Conservation (phyloP, 2,797 vertebrate genomes). For the Scomberomorus guttatus region DNA sequence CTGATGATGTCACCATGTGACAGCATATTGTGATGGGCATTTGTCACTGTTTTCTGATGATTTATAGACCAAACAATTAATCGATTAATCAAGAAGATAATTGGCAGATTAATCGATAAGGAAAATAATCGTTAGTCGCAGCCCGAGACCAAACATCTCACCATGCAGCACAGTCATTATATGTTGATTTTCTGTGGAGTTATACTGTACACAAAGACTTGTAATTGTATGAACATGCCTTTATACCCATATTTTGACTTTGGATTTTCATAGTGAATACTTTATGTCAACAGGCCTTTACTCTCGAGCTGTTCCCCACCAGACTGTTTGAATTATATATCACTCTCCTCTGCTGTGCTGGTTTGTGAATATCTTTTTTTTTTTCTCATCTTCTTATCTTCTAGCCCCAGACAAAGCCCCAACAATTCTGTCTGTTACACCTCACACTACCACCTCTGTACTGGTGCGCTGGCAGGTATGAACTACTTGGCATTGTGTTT, state of each 20-base stretch:
- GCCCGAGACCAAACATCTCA: slow-evolving; percentile 83
- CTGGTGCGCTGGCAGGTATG: slow-evolving; percentile 96
- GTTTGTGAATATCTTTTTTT: slow-evolving; percentile 23
- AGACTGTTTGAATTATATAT: slow-evolving; percentile 58
- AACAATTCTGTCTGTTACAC: slow-evolving; percentile 92
- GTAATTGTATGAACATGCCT: slow-evolving; percentile 11
- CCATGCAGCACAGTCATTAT: slow-evolving; percentile 71
- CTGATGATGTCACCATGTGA: too few relatives aligned
- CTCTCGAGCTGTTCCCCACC: slow-evolving; percentile 39
- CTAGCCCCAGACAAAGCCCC: slow-evolving; percentile 89
- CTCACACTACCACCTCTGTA: slow-evolving; percentile 96
- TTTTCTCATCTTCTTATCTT: slow-evolving; percentile 28
- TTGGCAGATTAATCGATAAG: too few relatives aligned
- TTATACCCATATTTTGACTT: slow-evolving; percentile 34
- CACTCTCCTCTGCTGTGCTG: slow-evolving; percentile 38
- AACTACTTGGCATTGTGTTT: slow-evolving; percentile 6
- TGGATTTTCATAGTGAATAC: slow-evolving; percentile 44
- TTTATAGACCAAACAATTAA: too few relatives aligned
- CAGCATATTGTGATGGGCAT: too few relatives aligned
- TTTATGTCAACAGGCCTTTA: slow-evolving; percentile 48
- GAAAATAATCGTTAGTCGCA: too few relatives aligned
- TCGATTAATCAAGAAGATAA: too few relatives aligned
- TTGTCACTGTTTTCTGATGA: too few relatives aligned
- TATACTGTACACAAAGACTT: not conserved
- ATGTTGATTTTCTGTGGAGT: slow-evolving; percentile 14